Evolutionary conservation across 2,113 vertebrate species (phyloP).

Genomic region (Ovis canadensis): DNA sequence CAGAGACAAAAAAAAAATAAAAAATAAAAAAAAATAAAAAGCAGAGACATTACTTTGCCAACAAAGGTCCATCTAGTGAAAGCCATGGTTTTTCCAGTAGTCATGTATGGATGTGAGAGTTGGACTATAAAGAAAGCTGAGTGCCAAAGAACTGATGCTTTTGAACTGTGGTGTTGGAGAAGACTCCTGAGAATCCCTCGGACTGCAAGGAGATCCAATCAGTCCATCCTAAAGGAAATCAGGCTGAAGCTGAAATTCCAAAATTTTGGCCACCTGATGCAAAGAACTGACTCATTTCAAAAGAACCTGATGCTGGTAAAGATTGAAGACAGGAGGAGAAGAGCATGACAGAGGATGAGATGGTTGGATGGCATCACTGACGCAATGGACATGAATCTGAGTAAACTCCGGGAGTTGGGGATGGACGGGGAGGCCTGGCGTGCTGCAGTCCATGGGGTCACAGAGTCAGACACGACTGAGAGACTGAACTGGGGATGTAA

Average conservation of each 20-base stretch:
- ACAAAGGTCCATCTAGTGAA: background rate
- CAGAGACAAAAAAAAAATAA: background rate
- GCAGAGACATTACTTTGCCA: background rate
- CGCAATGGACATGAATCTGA: background rate
- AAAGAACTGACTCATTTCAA: background rate
- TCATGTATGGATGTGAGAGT: background rate
- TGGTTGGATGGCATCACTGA: background rate
- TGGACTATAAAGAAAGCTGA: background rate
- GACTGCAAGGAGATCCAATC: background rate
- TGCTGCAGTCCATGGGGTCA: background rate
- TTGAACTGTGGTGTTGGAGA: background rate
- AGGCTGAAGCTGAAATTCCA: background rate
- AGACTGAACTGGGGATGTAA: background rate
- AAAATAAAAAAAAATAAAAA: background rate
- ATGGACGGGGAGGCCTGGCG: background rate
- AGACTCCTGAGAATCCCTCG: background rate
- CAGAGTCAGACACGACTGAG: background rate
- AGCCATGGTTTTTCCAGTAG: background rate
- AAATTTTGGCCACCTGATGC: background rate
- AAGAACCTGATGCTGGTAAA: background rate
- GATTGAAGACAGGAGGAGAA: background rate
- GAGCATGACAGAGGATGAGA: background rate
- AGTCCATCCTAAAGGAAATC: background rate
- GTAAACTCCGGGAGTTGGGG: background rate
- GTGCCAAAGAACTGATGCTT: background rate